Conservation (phyloP, 35 echinoderm and acorn worm species). For the Strongylocentrotus purpuratus region DNA sequence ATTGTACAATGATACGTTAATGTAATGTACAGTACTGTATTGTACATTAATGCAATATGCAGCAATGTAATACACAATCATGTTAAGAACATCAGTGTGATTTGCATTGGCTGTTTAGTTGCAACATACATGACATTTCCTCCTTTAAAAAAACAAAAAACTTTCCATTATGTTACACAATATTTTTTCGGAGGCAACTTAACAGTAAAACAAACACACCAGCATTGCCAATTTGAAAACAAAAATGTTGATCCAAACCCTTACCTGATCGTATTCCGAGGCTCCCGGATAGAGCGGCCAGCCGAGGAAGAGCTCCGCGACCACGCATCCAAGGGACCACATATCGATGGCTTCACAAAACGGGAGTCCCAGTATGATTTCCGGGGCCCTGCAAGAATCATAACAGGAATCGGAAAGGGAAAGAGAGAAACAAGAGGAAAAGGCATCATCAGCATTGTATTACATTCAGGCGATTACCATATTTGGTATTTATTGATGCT, state of each 20-base stretch:
- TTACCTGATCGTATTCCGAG: conserved; percentile 99
- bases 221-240: not conserved
- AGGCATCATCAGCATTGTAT: not conserved
- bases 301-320: conserved; percentile 94
- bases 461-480: not conserved
- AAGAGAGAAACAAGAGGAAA: conserved; percentile 49
- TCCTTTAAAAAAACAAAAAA: not conserved
- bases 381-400: conserved; percentile 70
- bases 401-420: conserved; percentile 40
- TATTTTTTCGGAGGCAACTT: no score
- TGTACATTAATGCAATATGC: no score
- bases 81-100: no score
- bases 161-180: not conserved
- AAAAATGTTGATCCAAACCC: not conserved
- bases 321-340: conserved; percentile 98
- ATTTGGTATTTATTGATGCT: not conserved
- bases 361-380: conserved; percentile 92
- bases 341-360: conserved; percentile 99
- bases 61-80: no score
- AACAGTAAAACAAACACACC: no score
- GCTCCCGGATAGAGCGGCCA: conserved; percentile 99
- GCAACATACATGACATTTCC: not conserved
- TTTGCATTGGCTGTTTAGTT: no score
- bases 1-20: no score
- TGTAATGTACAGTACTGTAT: no score